Percentiles rank a stretch among this genome's conserved stretches.
phyloP scores from a whole-genome alignment of 2,113 vertebrate genomes.

The Phyllopteryx taeniolatus region DNA sequence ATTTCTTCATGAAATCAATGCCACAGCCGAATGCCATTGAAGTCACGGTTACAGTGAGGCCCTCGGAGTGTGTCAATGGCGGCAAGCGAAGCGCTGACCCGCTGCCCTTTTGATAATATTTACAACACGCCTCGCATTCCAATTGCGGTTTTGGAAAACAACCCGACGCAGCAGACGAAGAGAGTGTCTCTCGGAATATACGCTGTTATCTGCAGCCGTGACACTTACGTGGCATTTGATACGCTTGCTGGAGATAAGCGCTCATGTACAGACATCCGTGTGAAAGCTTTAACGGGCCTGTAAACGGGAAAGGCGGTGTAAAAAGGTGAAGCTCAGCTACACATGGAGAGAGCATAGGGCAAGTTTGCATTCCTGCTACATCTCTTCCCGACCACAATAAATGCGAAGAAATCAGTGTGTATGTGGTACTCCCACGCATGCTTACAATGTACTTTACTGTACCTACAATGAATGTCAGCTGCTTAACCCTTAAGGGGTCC shows the following conservation, averaged over 20 bases:
- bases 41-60: not conserved
- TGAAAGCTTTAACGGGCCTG: conserved; percentile 32
- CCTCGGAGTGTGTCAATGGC: conserved; percentile 4
- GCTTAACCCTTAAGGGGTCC: not conserved
- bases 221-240: conserved; percentile 24
- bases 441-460: no score
- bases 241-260: conserved; percentile 16
- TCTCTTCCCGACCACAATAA: conserved; percentile 17
- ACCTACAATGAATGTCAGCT: conserved; percentile 10
- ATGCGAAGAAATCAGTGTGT: conserved; percentile 14
- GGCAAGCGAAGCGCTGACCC: conserved; percentile 28
- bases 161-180: conserved; percentile 28
- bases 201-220: conserved; percentile 28
- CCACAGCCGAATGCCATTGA: no score
- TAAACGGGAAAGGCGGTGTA: conserved; percentile 32
- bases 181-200: conserved; percentile 18
- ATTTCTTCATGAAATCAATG: no score
- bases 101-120: conserved; percentile 37
- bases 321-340: conserved; percentile 34
- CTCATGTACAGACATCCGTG: not conserved
- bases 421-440: not conserved
- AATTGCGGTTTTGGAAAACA: conserved; percentile 50
- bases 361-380: conserved; percentile 46
- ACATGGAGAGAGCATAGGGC: conserved; percentile 38
- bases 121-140: conserved; percentile 55